phyloP scores from a whole-genome alignment of 2,888 invertebrate species.

The Stenolophus ochropezus region DNA sequence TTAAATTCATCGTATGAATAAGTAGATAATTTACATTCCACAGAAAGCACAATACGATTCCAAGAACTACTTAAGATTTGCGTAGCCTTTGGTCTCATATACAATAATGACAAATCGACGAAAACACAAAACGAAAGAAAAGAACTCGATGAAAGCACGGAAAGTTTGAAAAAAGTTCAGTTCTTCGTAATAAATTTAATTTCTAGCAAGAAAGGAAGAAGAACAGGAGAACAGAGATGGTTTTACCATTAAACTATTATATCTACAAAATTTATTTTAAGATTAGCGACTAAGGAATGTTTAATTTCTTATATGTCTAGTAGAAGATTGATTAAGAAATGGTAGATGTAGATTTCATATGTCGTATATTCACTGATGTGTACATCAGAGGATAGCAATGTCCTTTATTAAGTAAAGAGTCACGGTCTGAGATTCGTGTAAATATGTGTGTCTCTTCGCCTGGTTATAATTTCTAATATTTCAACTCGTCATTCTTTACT shows the following conservation, averaged over 20 bases:
- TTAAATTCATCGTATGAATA: slow-evolving; percentile 7
- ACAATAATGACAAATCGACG: slow-evolving; percentile 32
- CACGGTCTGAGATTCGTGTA: too few species aligned
- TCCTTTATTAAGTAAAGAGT: too few species aligned
- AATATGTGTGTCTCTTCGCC: too few species aligned
- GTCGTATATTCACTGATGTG: too few species aligned
- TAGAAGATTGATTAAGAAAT: too few species aligned
- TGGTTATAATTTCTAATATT: too few species aligned
- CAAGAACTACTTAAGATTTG: slow-evolving; percentile 20
- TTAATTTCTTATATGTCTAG: too few species aligned
- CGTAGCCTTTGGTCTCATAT: background rate
- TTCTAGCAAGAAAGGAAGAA: slow-evolving; percentile 13
- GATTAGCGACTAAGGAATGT: too few species aligned
- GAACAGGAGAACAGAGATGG: background rate
- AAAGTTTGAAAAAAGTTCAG: slow-evolving; percentile 33
- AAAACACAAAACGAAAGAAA: slow-evolving; percentile 17
- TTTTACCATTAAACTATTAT: background rate
- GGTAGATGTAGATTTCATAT: too few species aligned
- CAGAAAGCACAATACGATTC: slow-evolving; percentile 5
- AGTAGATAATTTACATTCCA: slow-evolving; percentile 6
- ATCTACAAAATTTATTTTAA: too few species aligned
- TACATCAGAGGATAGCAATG: too few species aligned
- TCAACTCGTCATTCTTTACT: too few species aligned
- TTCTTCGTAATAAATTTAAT: slow-evolving; percentile 35
- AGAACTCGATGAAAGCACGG: background rate